These are phyloP conservation scores for Pyralis farinalis DNA, from an alignment of 2,888 invertebrate species.

Conservation along the genomic window DNA sequence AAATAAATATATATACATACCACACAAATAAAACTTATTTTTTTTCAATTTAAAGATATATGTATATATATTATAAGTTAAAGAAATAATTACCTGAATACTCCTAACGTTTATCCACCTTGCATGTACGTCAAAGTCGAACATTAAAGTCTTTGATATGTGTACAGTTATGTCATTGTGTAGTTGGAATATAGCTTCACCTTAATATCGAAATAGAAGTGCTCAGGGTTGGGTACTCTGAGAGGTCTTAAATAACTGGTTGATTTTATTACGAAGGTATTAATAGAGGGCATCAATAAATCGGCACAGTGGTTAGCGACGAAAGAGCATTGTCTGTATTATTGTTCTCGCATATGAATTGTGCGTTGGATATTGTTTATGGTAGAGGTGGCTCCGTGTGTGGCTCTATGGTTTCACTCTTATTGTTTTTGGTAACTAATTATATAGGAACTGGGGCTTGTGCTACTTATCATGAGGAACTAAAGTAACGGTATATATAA, in stretches of 20 bases:
- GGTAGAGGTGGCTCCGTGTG: constrained; percentile 56
- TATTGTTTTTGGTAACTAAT: background rate
- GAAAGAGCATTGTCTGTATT: constrained; percentile 74
- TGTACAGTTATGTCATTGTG: no score
- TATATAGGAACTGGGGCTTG: background rate
- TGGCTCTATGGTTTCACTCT: constrained; percentile 23
- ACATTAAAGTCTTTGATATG: no score
- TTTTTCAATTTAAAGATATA: no score
- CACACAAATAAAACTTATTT: no score
- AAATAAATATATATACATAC: no score
- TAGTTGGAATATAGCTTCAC: no score
- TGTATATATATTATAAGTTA: no score
- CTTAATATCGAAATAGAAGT: constrained; percentile 1
- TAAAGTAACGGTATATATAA: no score
- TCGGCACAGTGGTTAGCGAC: constrained; percentile 75
- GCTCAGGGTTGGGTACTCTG: constrained; percentile 25
- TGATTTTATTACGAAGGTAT: constrained; percentile 60
- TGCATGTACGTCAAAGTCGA: no score
- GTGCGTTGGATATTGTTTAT: constrained; percentile 74
- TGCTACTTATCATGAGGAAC: background rate
- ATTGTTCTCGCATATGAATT: constrained; percentile 79
- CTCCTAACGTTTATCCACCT: no score
- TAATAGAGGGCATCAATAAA: constrained; percentile 70
- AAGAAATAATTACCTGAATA: no score
- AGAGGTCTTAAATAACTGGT: constrained; percentile 43